Base-by-base conservation (phyloP, 64 coral and sea anemone genomes). In the Platygyra sinensis region DNA sequence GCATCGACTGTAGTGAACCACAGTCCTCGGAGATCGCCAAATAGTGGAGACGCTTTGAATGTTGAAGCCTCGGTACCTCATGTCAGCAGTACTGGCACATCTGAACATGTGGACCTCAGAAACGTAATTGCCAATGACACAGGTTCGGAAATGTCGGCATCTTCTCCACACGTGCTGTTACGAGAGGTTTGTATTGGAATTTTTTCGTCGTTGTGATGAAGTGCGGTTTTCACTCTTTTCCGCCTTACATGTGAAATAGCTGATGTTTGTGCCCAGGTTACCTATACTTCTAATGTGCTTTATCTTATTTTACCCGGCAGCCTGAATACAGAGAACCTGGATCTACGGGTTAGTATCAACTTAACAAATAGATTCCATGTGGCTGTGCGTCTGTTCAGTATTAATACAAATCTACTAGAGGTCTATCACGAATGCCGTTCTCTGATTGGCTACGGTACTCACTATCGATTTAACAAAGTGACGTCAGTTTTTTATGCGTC, bases 71-170 rank as follows among this genome's bases (percentile, higher is more conserved):
- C 95, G 13, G 95, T 97, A 61, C 92, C 87, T 19, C 95, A 97
- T 81, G 95, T 97, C 76, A 97, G 91, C 82, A 97, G 95, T 16
- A 97, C 91, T 39, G 95, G 95, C 60, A 90, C 92, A 60, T 79
- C 86, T 28, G 95, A 97, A 67, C 95, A 97, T 83, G 88, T 46
- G 61, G 95, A 97, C 30, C 87, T 93, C 32, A 93, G 95, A 67
- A 82, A 65, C 8, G 52, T 63, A 80, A 92, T 25, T 20, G 15
- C 80, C 17, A 97, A 91, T 79, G 95, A 97, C 32, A 91, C 92
- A 6, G 91, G 88, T 24, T 97, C 95, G 15, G 95, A 97, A 46
- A 82, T 89, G 67, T 96, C 94, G 15, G 94, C 75, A 9, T 96
- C 94, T 8, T 93, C 94, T 22, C 90, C 92, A 5, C 88, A 92